Conservation (phyloP, 2,888 invertebrate genomes). For the Byasa hedistus region DNA sequence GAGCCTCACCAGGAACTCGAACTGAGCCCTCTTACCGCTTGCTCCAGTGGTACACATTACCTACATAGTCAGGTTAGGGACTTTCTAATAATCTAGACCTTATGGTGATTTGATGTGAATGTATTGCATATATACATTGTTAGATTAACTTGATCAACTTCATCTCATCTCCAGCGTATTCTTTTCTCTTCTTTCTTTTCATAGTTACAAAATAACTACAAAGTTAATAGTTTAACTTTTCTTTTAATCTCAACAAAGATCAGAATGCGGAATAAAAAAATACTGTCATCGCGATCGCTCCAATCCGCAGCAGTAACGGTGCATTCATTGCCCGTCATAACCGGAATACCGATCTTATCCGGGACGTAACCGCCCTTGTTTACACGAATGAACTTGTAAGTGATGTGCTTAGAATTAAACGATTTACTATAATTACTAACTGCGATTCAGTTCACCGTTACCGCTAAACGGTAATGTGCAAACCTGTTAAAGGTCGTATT, state of each 20-base stretch:
- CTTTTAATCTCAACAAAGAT: not conserved
- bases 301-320: constrained; percentile 11
- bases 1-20: constrained; percentile 17
- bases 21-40: constrained; percentile 16
- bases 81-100: constrained; percentile 13
- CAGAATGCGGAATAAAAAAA: constrained; percentile 8
- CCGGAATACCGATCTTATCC: constrained; percentile 27
- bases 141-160: no score
- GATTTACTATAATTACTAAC: no score
- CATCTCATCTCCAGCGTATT: no score
- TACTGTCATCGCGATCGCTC: constrained; percentile 6
- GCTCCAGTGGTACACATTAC: constrained; percentile 26
- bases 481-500: no score
- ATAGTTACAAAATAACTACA: no score
- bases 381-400: not conserved
- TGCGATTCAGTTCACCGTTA: no score
- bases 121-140: no score
- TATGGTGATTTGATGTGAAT: not conserved
- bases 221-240: no score
- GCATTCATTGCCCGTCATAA: constrained; percentile 13
- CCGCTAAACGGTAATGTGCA: no score
- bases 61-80: constrained; percentile 8
- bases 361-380: constrained; percentile 13
- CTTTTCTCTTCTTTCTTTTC: no score
- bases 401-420: no score